These are phyloP conservation scores for Otolemur crassicaudatus DNA, from an alignment of 2,797 vertebrate genomes.

Conservation along the genomic window DNA sequence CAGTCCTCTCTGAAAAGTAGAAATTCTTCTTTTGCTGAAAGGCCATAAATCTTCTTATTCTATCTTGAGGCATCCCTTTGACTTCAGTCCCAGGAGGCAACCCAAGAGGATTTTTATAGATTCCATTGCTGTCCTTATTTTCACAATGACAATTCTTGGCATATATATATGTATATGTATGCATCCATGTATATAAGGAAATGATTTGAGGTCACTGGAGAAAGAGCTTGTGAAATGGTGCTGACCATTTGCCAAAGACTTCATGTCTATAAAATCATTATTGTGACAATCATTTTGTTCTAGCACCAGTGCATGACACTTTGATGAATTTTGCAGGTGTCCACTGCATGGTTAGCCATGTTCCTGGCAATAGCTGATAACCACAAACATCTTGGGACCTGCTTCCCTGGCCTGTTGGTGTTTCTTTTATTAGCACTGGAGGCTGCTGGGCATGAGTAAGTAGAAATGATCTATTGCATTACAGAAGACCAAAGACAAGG, in stretches of 20 bases:
- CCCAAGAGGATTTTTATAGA: not conserved
- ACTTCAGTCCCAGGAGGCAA: not conserved
- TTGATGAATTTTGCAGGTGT: constrained; percentile 3
- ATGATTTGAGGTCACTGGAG: not conserved
- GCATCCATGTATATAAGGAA: not conserved
- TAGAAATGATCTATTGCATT: not conserved
- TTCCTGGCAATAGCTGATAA: constrained; percentile 73
- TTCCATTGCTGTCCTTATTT: not conserved
- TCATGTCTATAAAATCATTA: not conserved
- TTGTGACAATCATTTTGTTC: not conserved
- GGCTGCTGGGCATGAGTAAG: not conserved
- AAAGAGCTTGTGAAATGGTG: not conserved
- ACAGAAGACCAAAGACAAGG: constrained; percentile 29
- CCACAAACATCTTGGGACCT: not conserved
- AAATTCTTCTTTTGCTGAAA: not conserved
- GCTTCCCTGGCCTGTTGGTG: not conserved
- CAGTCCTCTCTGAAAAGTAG: not conserved
- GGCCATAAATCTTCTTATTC: not conserved
- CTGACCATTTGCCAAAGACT: not conserved
- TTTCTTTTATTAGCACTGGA: constrained; percentile 58
- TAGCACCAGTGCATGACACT: not conserved
- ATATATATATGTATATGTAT: too few species aligned
- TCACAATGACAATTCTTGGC: not conserved
- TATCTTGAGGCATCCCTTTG: not conserved
- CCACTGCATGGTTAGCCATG: constrained; percentile 28